A percentile compares a stretch with the other conserved stretches of the same genome.
phyloP scores from a whole-genome alignment of 2,113 vertebrate genomes.

The Pimephales promelas region DNA sequence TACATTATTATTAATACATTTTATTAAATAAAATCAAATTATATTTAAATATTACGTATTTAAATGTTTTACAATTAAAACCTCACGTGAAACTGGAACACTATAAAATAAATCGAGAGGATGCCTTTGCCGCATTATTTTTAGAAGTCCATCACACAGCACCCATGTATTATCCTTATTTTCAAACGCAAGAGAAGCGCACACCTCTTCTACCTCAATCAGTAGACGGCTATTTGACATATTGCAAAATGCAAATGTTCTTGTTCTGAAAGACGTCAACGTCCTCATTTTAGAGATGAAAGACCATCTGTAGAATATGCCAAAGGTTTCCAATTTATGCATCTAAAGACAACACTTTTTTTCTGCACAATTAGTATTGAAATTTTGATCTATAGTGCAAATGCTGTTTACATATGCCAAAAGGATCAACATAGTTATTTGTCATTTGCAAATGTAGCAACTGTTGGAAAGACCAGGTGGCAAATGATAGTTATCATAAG shows the following conservation, averaged over 20 bases:
- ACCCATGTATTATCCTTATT: background rate
- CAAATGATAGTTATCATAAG: background rate
- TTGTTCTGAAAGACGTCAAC: background rate
- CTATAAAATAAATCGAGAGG: too few species aligned
- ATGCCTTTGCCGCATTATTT: background rate
- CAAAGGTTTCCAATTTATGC: conserved; percentile 17
- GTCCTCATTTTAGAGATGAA: conserved; percentile 26
- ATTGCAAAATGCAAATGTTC: background rate
- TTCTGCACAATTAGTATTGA: conserved; percentile 9
- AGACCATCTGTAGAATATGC: background rate
- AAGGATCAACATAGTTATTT: background rate
- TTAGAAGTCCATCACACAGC: background rate
- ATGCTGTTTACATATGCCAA: conserved; percentile 9
- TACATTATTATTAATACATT: background rate
- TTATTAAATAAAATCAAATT: background rate
- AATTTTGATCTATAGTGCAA: conserved; percentile 6
- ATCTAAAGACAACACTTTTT: background rate
- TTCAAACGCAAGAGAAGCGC: background rate
- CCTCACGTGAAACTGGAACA: background rate
- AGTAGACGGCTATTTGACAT: background rate
- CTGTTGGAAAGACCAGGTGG: conserved; percentile 21
- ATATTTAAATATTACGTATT: background rate
- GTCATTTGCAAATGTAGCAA: conserved; percentile 24
- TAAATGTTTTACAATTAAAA: background rate
- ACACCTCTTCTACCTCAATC: background rate